phyloP scores from a whole-genome alignment of 2,797 vertebrate species.

The Sebastes minor region DNA sequence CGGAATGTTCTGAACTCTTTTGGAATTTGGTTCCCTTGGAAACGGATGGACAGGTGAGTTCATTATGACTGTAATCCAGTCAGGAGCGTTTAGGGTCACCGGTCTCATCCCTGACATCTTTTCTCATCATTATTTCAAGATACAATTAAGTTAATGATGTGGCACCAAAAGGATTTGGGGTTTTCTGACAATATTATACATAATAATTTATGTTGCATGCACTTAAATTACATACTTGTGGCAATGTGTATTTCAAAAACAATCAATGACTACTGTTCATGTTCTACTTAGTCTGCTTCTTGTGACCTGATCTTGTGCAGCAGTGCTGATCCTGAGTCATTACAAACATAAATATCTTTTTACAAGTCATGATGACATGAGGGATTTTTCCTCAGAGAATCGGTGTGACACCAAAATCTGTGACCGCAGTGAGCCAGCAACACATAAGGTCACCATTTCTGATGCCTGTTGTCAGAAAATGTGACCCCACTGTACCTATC shows the following conservation, averaged over 20 bases:
- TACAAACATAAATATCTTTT: conserved; percentile 11
- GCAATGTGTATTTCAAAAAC: neutral
- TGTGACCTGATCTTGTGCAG: conserved; percentile 1
- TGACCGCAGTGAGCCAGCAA: too few species aligned
- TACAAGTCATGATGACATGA: conserved; percentile 33
- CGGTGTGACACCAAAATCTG: too few species aligned
- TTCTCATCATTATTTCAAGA: conserved; percentile 4
- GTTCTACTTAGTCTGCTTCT: neutral
- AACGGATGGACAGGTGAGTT: conserved; percentile 68
- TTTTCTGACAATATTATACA: neutral
- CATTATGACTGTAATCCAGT: neutral
- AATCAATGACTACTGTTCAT: neutral
- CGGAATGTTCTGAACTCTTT: conserved; percentile 44
- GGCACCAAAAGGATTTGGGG: neutral
- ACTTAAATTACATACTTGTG: neutral
- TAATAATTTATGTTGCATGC: neutral
- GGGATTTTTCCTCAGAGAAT: conserved; percentile 3
- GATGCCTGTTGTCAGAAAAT: too few species aligned
- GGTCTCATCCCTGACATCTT: neutral
- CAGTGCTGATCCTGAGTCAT: neutral
- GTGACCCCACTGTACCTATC: too few species aligned
- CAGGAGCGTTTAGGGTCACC: neutral
- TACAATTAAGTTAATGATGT: neutral
- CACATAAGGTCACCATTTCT: too few species aligned
- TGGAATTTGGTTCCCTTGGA: conserved; percentile 45